These are phyloP conservation scores for Germaria angustata DNA, from an alignment of 2,888 invertebrate genomes.

Conservation along the genomic window DNA sequence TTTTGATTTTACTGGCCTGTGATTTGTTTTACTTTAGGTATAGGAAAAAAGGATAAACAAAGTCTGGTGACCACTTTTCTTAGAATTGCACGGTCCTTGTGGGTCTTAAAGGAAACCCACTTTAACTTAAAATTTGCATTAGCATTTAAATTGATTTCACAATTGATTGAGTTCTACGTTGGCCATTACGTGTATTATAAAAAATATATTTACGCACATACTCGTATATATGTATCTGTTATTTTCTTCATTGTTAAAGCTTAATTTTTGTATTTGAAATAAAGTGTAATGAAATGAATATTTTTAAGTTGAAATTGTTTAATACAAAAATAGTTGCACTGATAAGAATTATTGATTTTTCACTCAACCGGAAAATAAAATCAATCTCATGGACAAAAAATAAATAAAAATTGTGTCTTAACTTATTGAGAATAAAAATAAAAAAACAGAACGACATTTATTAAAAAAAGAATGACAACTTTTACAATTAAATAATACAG, in stretches of 20 bases:
- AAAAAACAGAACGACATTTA: too few relatives aligned
- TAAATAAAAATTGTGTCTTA: too few relatives aligned
- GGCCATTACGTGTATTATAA: neutral
- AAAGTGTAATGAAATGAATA: neutral
- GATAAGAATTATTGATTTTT: conserved; percentile 4
- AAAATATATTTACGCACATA: too few relatives aligned
- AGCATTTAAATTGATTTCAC: conserved; percentile 48
- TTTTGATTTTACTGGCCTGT: too few relatives aligned
- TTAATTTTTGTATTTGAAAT: neutral
- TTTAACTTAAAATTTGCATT: conserved; percentile 26
- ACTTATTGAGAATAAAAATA: too few relatives aligned
- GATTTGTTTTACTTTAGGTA: too few relatives aligned
- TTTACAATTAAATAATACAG: too few relatives aligned
- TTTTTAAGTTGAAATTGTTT: conserved; percentile 11
- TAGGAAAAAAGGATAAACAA: neutral
- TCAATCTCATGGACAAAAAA: neutral
- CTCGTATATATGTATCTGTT: neutral
- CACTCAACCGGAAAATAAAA: conserved; percentile 11
- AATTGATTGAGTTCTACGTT: conserved; percentile 53
- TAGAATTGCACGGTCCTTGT: neutral
- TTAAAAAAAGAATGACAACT: too few relatives aligned
- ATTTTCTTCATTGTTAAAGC: neutral
- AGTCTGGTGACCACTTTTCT: neutral
- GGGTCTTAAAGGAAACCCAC: neutral
- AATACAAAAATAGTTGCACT: conserved; percentile 6